Evolutionary conservation across 2,888 invertebrate genomes (phyloP).

Genomic region (Lepas anatifera): DNA sequence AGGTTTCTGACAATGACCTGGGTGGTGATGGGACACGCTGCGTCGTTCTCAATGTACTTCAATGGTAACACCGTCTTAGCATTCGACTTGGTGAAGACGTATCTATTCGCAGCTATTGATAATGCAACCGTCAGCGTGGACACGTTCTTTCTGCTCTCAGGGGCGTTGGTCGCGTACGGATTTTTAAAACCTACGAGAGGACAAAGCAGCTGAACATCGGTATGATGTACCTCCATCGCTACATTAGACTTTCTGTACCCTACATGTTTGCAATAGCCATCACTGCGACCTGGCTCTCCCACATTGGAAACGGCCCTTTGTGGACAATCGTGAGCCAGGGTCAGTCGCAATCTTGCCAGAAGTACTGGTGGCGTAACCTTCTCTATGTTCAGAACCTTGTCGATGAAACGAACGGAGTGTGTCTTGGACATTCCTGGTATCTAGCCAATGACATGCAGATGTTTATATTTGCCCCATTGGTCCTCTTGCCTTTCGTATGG

Average conservation of each 20-base stretch:
- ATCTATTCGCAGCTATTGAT: not conserved
- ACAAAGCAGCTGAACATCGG: not conserved
- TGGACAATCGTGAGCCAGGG: not conserved
- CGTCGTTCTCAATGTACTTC: fast-evolving
- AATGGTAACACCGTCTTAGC: not conserved
- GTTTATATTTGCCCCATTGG: constrained; percentile 15
- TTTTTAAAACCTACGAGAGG: not conserved
- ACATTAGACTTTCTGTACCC: not conserved
- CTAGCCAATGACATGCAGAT: constrained; percentile 18
- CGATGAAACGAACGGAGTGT: not conserved
- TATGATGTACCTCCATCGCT: not conserved
- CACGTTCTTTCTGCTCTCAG: constrained; percentile 21
- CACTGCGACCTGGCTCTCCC: not conserved
- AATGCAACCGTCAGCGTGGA: constrained; percentile 21
- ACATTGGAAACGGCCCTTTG: not conserved
- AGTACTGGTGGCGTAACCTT: not conserved
- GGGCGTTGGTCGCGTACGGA: constrained; percentile 19
- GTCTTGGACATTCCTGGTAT: constrained; percentile 9
- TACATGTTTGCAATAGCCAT: not conserved
- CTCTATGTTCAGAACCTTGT: not conserved
- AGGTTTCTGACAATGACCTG: constrained; percentile 24
- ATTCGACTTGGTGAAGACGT: not conserved
- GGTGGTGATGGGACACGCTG: constrained; percentile 25
- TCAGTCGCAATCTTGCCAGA: not conserved
- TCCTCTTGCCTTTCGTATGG: not conserved